Conservation (phyloP, 2,113 vertebrate genomes). For the Triplophysa rosa region DNA sequence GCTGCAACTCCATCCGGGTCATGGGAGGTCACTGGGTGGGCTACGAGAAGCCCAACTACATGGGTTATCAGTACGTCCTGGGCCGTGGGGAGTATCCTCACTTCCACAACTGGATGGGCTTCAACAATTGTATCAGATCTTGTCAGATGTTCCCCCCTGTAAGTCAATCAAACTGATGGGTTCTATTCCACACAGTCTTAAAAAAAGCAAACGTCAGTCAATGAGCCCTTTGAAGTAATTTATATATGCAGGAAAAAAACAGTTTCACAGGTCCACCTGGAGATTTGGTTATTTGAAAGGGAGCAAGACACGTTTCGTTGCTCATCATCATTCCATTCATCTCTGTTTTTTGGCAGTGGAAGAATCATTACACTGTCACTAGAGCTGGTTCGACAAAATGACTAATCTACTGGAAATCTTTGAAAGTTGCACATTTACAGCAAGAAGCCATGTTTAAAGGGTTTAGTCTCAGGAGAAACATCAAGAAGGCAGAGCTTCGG, state of each 20-base stretch:
- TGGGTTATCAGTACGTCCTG: constrained; percentile 74
- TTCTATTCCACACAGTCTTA: constrained; percentile 57
- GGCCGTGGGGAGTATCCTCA: constrained; percentile 71
- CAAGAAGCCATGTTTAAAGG: constrained; percentile 41
- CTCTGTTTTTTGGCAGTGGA: constrained; percentile 44
- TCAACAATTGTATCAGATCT: constrained; percentile 77
- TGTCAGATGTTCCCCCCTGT: constrained; percentile 76
- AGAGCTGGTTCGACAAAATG: constrained; percentile 42
- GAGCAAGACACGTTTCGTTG: constrained; percentile 65
- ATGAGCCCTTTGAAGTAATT: constrained; percentile 68
- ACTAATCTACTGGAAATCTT: constrained; percentile 41
- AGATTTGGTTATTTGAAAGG: constrained; percentile 67
- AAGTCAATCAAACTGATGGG: constrained; percentile 73
- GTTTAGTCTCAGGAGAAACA: constrained; percentile 17
- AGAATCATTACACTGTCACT: constrained; percentile 44
- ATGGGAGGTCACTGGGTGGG: constrained; percentile 72
- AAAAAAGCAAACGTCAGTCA: constrained; percentile 69
- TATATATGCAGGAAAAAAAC: constrained; percentile 65
- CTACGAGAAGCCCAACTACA: constrained; percentile 73
- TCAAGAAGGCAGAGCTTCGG: constrained; percentile 25
- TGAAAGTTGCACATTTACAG: constrained; percentile 41
- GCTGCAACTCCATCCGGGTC: constrained; percentile 74
- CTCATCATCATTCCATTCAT: constrained; percentile 69
- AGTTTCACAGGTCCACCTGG: constrained; percentile 66
- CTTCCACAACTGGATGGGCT: constrained; percentile 71